Percentiles rank a stretch among this genome's conserved stretches.
These are phyloP conservation scores for Lagorchestes hirsutus DNA, from an alignment of 2,797 vertebrate genomes.

Conservation along the genomic window DNA sequence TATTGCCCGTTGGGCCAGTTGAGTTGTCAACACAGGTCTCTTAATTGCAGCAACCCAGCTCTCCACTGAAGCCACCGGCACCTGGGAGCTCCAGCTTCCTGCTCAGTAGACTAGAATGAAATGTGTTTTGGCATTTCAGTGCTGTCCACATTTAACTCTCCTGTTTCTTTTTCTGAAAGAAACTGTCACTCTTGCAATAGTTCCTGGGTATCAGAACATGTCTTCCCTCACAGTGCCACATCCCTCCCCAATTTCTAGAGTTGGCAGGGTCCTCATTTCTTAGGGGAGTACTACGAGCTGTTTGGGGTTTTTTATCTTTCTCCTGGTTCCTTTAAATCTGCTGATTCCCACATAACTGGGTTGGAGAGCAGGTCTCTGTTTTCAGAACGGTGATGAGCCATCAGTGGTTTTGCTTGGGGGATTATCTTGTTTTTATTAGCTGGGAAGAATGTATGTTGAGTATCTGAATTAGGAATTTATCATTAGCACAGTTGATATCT, in stretches of 20 bases:
- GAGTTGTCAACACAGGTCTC: constrained; percentile 76
- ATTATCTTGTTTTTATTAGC: neutral
- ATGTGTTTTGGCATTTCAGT: constrained; percentile 58
- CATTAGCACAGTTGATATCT: neutral
- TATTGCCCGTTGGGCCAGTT: constrained; percentile 44
- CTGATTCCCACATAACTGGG: constrained; percentile 56
- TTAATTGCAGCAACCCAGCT: constrained; percentile 80
- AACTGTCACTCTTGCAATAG: constrained; percentile 81
- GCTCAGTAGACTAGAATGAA: constrained; percentile 81
- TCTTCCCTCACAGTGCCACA: constrained; percentile 48
- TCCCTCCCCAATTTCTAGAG: constrained; percentile 63
- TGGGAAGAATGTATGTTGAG: neutral
- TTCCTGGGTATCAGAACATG: constrained; percentile 62
- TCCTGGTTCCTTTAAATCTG: constrained; percentile 64
- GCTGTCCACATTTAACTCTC: constrained; percentile 48
- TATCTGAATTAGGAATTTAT: neutral
- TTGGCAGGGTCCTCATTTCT: constrained; percentile 65
- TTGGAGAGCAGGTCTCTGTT: constrained; percentile 53
- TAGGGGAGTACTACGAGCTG: constrained; percentile 74
- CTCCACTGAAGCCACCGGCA: constrained; percentile 84
- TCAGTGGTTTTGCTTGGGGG: neutral
- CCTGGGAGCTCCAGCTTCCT: constrained; percentile 83
- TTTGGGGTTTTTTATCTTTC: constrained; percentile 61
- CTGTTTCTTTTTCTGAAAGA: constrained; percentile 73
- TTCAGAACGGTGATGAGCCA: constrained; percentile 59